A percentile compares a stretch with the other conserved stretches of the same genome.
phyloP scores from a whole-genome alignment of 2,797 vertebrate genomes.

The Sebastes alutus region DNA sequence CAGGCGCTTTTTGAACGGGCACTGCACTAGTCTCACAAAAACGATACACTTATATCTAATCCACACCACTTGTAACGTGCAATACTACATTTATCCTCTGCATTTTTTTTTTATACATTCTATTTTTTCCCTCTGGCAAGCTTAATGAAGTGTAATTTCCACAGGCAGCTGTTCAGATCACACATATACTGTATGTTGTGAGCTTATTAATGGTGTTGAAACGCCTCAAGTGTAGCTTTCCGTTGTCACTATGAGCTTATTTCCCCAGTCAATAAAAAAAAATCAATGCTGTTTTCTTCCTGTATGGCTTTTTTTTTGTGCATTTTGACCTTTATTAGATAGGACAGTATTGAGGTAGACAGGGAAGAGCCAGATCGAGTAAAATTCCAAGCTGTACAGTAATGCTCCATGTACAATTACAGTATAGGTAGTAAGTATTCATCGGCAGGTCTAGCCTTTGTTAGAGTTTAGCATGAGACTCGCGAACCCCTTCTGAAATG shows the following conservation, averaged over 20 bases:
- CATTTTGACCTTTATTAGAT: not conserved
- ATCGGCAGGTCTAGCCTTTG: not conserved
- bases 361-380: not conserved
- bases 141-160: not conserved
- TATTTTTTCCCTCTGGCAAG: not conserved
- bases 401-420: not conserved
- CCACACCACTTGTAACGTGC: not conserved
- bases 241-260: not conserved
- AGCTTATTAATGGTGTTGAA: not conserved
- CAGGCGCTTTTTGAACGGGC: not conserved
- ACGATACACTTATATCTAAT: not conserved
- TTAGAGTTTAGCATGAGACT: not conserved
- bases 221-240: not conserved
- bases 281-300: not conserved
- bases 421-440: not conserved
- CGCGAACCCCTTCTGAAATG: slow-evolving; percentile 23
- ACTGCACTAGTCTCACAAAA: not conserved
- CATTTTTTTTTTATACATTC: not conserved
- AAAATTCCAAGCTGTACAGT: not conserved
- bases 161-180: not conserved
- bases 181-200: not conserved
- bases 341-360: not conserved
- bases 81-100: not conserved
- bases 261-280: not conserved
- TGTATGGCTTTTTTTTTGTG: too few relatives aligned